These are phyloP conservation scores for Furcula furcula DNA, from an alignment of 2,888 invertebrate genomes.

Conservation along the genomic window DNA sequence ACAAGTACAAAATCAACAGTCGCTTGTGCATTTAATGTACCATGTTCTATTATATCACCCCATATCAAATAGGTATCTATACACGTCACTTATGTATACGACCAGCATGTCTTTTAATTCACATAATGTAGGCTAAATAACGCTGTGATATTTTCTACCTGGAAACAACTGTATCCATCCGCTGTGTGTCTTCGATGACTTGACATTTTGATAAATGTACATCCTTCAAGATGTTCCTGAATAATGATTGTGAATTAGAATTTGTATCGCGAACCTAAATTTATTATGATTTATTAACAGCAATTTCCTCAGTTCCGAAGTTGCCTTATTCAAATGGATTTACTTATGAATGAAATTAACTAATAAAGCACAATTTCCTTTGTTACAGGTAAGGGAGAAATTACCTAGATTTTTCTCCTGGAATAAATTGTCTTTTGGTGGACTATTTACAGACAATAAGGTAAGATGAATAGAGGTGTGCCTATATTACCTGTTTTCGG, in stretches of 20 bases:
- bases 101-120: no score
- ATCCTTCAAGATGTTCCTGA: conserved; percentile 9
- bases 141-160: no score
- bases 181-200: no score
- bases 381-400: conserved; percentile 28
- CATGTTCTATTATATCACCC: no score
- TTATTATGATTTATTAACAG: conserved; percentile 8
- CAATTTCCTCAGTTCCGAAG: conserved; percentile 12
- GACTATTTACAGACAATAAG: neutral
- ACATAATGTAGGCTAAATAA: no score
- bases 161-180: no score
- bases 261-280: conserved; percentile 7
- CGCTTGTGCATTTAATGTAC: no score
- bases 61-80: no score
- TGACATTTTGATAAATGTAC: conserved; percentile 23
- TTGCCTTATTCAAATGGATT: conserved; percentile 3
- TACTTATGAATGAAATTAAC: conserved; percentile 4
- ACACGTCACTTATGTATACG: no score
- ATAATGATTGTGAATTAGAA: conserved; percentile 8
- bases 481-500: no score
- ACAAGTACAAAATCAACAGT: no score
- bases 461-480: neutral
- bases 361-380: conserved; percentile 19
- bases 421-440: conserved; percentile 4
- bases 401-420: neutral